phyloP scores from a whole-genome alignment of 2,797 vertebrate species.

The Uromys caudimaculatus region DNA sequence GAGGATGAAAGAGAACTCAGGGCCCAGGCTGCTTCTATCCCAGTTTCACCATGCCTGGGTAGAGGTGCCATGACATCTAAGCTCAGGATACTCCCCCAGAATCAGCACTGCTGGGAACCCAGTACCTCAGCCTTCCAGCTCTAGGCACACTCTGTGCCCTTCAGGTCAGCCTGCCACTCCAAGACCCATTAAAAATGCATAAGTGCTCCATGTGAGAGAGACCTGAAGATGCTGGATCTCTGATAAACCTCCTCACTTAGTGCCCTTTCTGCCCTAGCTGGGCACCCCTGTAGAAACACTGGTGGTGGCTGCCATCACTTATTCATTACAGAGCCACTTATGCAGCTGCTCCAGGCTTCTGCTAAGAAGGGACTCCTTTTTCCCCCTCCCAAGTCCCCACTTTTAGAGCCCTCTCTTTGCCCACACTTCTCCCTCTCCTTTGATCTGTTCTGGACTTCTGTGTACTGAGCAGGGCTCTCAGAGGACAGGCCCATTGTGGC shows the following conservation, averaged over 20 bases:
- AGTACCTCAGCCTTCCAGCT: background rate
- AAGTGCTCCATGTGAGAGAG: conserved; percentile 43
- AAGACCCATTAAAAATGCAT: conserved; percentile 39
- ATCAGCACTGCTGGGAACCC: background rate
- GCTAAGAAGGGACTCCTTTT: background rate
- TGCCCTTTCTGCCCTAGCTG: background rate
- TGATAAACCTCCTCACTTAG: conserved; percentile 47
- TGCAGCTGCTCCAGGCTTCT: conserved; percentile 63
- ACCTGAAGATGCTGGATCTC: background rate
- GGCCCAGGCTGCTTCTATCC: background rate
- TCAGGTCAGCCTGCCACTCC: background rate
- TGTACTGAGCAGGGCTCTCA: rapidly evolving
- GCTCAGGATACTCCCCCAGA: background rate
- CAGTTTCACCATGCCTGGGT: background rate
- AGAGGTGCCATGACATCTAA: background rate
- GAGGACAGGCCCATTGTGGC: background rate
- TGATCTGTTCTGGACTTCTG: background rate
- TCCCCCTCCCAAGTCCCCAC: background rate
- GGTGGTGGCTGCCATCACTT: conserved; percentile 71
- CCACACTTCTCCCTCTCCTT: background rate
- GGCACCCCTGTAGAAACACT: background rate
- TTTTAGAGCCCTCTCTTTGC: background rate
- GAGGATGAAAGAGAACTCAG: background rate
- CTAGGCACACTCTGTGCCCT: background rate
- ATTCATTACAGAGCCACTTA: conserved; percentile 72